Percentiles rank a stretch among this genome's conserved stretches.
Conservation (phyloP, 2,113 vertebrate genomes). For the Rallus limicola region DNA sequence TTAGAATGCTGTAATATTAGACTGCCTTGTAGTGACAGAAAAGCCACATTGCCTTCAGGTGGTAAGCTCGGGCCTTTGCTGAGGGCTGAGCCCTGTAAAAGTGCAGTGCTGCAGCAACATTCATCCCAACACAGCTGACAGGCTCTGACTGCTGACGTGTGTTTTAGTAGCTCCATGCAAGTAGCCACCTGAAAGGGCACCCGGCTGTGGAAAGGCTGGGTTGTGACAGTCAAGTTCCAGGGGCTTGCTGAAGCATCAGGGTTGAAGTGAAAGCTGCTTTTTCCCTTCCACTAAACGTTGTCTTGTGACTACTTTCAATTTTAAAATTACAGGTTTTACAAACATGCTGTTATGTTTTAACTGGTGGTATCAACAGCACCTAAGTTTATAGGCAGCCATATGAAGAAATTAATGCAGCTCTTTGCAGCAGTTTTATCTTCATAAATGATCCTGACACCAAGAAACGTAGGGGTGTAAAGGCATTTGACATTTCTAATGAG, state of each 20-base stretch:
- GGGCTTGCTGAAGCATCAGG: background rate
- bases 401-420: background rate
- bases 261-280: background rate
- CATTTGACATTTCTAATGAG: background rate
- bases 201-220: background rate
- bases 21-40: background rate
- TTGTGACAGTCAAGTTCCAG: background rate
- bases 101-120: background rate
- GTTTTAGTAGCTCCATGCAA: background rate
- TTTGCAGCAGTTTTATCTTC: background rate
- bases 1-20: background rate
- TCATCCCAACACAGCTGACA: fast-evolving
- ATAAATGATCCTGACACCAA: background rate
- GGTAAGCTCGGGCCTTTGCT: background rate
- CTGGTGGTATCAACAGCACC: background rate
- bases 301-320: background rate
- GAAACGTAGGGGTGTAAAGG: background rate
- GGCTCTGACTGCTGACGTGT: background rate
- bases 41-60: fast-evolving
- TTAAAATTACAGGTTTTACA: background rate
- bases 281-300: background rate
- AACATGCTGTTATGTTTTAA: background rate
- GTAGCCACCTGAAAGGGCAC: background rate
- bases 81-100: background rate
- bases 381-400: background rate